Conservation (phyloP, 2,797 vertebrate genomes). For the Potorous gilbertii region DNA sequence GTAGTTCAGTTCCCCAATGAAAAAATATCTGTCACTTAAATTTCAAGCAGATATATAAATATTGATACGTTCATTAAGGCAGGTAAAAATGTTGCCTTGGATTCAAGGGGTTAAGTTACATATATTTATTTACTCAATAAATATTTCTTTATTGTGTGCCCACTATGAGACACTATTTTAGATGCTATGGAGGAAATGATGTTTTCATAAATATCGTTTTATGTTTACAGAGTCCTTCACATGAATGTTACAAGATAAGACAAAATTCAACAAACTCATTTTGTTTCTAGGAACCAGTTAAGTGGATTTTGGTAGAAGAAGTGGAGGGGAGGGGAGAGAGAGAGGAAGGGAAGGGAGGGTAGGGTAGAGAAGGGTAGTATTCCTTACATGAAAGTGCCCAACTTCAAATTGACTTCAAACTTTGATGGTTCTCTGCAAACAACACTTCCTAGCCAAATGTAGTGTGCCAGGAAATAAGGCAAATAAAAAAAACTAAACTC, state of each 20-base stretch:
- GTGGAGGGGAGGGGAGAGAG: not conserved
- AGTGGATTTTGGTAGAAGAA: not conserved
- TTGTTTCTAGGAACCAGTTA: not conserved
- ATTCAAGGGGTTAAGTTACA: not conserved
- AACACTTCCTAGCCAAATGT: not conserved
- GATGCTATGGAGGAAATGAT: not conserved
- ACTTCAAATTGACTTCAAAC: not conserved
- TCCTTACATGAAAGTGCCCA: not conserved
- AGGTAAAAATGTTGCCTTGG: not conserved
- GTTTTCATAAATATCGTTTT: not conserved
- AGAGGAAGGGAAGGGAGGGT: not conserved
- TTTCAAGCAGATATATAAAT: not conserved
- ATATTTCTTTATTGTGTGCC: not conserved
- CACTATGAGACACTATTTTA: not conserved
- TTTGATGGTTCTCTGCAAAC: not conserved
- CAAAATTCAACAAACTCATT: not conserved
- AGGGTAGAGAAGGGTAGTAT: not conserved
- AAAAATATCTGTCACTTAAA: not conserved
- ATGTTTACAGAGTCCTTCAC: not conserved
- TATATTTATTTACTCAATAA: not conserved
- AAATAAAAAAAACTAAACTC: not conserved
- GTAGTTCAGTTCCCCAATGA: not conserved
- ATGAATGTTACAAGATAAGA: not conserved
- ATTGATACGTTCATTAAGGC: not conserved
- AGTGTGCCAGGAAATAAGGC: not conserved